Evolutionary conservation across 2,888 invertebrate genomes (phyloP), one percentile per base, ranked within the genome.

Genomic region (Labia minor): DNA sequence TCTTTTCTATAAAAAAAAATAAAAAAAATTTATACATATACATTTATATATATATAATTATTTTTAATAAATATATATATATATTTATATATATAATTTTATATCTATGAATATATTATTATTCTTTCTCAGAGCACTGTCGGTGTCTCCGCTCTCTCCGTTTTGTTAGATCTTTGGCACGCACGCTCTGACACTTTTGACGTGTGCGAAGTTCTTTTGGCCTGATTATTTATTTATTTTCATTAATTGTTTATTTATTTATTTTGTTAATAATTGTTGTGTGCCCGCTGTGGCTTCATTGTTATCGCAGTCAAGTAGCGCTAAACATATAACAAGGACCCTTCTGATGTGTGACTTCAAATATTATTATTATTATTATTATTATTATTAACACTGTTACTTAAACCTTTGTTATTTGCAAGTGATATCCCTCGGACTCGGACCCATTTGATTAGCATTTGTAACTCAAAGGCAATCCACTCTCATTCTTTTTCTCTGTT

Each of bases 281-380:
- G 49, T 49, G 49, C 49, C 49, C 49, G 49, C n/a, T 49, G 49
- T 49, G 49, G 49, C 49, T 49, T 49, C 49, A 49, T 11, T 49
- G 14, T 4, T 49, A 14, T 8, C 49, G 49, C 49, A n/a, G 16
- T 49, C 49, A 14, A 49, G 49, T 49, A 49, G 49, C 49, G 49
- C n/a, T 49, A 16, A 49, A 33, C n/a, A n/a, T 8, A 26, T 26
- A 26, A 26, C 8, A 6, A 3, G 26, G 26, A 26, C 26, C 26
- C 26, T 6, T n/a, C n/a, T 26, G 8, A 26, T 26, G 26, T 26
- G 26, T 26, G 26, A 26, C 3, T 26, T 26, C 26, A 26, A 26
- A 26, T 26, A 26, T 26, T 26, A n/a, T n/a, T n/a, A n/a, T n/a
- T n/a, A n/a, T n/a, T n/a, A n/a, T n/a, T n/a, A n/a, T n/a, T n/a